Percentiles rank a stretch among this genome's conserved stretches.
phyloP scores from a whole-genome alignment of 23 tunicate species.

The Corella eumyota region DNA sequence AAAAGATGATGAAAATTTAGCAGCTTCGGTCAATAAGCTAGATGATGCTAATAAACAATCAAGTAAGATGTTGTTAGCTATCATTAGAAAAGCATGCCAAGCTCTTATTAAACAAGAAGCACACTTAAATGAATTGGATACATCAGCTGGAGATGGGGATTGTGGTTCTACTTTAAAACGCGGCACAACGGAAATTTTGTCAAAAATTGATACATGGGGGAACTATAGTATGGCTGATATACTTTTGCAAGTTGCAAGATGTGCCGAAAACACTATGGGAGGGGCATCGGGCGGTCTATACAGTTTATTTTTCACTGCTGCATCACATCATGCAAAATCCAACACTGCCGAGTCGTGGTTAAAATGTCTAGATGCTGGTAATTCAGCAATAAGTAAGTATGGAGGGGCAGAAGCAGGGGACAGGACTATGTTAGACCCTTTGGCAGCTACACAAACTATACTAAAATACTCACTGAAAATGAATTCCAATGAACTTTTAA shows the following conservation, averaged over 20 bases:
- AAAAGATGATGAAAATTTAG: not conserved
- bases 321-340: slow-evolving; percentile 24
- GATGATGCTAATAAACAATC: not conserved
- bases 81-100: slow-evolving; percentile 37
- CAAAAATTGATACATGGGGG: slow-evolving; percentile 17
- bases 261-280: slow-evolving; percentile 81
- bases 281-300: slow-evolving; percentile 85
- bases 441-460: slow-evolving; percentile 21
- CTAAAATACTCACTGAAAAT: slow-evolving; percentile 10
- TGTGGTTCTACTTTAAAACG: slow-evolving; percentile 93
- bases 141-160: slow-evolving; percentile 93
- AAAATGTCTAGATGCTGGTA: slow-evolving; percentile 42
- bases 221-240: slow-evolving; percentile 6
- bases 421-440: slow-evolving; percentile 87
- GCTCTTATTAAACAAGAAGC: slow-evolving; percentile 44
- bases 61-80: not conserved
- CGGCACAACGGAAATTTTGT: slow-evolving; percentile 59
- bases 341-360: not conserved
- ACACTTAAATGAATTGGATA: slow-evolving; percentile 66
- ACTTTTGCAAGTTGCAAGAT: slow-evolving; percentile 33
- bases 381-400: slow-evolving; percentile 40
- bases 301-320: slow-evolving; percentile 86
- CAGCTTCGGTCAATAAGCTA: not conserved
- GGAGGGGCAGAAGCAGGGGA: slow-evolving; percentile 92
- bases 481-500: not conserved